Base-by-base conservation (phyloP, 2,797 vertebrate species). In the Novumbra hubbsi region DNA sequence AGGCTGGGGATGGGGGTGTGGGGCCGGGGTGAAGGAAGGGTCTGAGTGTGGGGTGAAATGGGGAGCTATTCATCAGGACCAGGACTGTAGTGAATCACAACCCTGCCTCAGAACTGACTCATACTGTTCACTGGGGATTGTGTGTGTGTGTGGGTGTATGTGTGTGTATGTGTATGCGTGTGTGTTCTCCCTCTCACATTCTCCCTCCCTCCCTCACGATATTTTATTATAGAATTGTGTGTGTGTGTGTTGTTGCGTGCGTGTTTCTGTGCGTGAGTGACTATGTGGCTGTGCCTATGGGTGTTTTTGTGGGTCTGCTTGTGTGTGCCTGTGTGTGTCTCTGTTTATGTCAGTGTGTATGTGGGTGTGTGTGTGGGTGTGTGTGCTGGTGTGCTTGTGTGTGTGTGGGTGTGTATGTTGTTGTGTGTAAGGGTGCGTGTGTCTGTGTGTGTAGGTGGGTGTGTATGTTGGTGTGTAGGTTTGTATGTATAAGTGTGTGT, bases 101-200 rank as follows among this genome's bases (percentile, higher is more conserved):
- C 88, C 24, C 55, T 60, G 55, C 21, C 55, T 90, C 79, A 89
- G 86, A 84, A 90, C 79, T 91, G 90, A 91, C 88, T 92, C 89
- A 91, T 73, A 19, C 3, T 24, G 21, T 30, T 65, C 63, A 34
- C 55, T 60, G 55, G 30, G 73, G 17, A 21, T 72, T 21, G 67
- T 27, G 45, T 30, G 73, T 8, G 48, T 64, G 62, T 63, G 52
- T 64, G 38, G 30, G 21, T 30, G 50, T 69, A 32, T 60, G 12
- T 63, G 50, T 63, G 52, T 64, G 38, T 48, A 16, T 30, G 50
- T 69, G 49, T 60, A 8, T 63, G 50, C 55, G 16, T 60, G 52
- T 45, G 38, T 72, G 50, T 21, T 38, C 34, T 38, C 34, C 34
- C 34, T 38, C 34, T 55, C 52, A n/a, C n/a, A 55, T 8, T n/a